These are phyloP conservation scores for Platorchestia sp. DNA, from an alignment of 1,140 invertebrate genomes.

Conservation along the genomic window DNA sequence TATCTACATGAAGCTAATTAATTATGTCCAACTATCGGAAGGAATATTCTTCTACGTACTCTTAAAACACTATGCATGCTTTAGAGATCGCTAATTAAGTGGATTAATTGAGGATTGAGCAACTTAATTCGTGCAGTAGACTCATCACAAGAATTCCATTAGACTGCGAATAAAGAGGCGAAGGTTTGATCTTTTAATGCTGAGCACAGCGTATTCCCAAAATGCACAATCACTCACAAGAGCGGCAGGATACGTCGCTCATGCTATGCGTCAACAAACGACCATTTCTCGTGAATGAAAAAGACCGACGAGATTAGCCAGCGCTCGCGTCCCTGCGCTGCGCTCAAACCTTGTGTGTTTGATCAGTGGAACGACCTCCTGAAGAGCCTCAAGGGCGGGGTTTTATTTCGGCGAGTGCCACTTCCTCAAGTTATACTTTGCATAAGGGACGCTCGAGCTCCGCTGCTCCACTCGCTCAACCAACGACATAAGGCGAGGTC, in stretches of 20 bases:
- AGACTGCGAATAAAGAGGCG: background rate
- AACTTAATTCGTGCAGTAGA: background rate
- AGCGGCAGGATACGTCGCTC: background rate
- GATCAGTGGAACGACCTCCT: background rate
- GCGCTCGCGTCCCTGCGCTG: background rate
- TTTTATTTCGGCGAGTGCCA: background rate
- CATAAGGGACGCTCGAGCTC: background rate
- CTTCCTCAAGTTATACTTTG: background rate
- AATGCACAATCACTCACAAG: background rate
- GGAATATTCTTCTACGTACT: background rate
- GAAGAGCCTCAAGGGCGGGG: background rate
- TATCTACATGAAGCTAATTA: background rate
- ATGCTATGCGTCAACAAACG: background rate
- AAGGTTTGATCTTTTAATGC: background rate
- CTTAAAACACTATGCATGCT: background rate
- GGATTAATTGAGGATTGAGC: background rate
- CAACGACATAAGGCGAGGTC: background rate
- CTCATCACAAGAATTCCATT: background rate
- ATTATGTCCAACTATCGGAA: background rate
- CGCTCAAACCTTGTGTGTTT: background rate
- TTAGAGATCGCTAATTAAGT: background rate
- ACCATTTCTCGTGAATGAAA: slow-evolving; percentile 1
- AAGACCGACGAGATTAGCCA: background rate
- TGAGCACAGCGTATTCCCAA: background rate
- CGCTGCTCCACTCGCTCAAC: background rate